phyloP scores from a whole-genome alignment of 2,888 invertebrate species.

The Criorhina ranunculi region DNA sequence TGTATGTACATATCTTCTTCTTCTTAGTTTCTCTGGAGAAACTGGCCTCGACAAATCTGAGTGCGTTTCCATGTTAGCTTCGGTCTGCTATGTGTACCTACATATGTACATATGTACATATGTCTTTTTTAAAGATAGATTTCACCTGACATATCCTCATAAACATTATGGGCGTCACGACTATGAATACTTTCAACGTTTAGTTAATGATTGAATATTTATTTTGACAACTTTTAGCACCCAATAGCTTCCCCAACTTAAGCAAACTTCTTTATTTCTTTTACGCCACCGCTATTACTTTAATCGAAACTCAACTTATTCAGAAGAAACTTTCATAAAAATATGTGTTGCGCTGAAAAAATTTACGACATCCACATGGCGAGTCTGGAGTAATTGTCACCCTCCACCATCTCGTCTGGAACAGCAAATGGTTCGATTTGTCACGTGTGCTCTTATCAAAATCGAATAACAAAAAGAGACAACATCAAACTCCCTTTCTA shows the following conservation, averaged over 20 bases:
- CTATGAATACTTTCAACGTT: too few species aligned
- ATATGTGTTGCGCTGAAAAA: conserved; percentile 40
- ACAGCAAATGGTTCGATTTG: conserved; percentile 78
- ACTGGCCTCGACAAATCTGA: too few species aligned
- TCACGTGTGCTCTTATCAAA: conserved; percentile 77
- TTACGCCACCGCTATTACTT: conserved; percentile 44
- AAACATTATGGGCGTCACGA: too few species aligned
- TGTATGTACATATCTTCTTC: too few species aligned
- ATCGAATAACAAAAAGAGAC: conserved; percentile 74
- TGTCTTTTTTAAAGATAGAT: too few species aligned
- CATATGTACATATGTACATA: too few species aligned
- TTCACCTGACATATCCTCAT: too few species aligned
- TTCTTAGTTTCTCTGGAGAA: too few species aligned
- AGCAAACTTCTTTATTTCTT: conserved; percentile 26
- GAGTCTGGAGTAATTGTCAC: conserved; percentile 67
- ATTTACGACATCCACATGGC: conserved; percentile 55
- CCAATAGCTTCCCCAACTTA: neutral
- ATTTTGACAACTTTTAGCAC: too few species aligned
- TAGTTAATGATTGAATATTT: too few species aligned
- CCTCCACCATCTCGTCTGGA: conserved; percentile 43
- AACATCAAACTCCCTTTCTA: conserved; percentile 38
- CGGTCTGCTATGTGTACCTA: too few species aligned
- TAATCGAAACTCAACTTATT: conserved; percentile 57
- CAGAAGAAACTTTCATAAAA: conserved; percentile 50
- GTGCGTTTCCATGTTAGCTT: too few species aligned